Base-by-base conservation (phyloP, 2,113 vertebrate genomes). In the Cairina moschata region DNA sequence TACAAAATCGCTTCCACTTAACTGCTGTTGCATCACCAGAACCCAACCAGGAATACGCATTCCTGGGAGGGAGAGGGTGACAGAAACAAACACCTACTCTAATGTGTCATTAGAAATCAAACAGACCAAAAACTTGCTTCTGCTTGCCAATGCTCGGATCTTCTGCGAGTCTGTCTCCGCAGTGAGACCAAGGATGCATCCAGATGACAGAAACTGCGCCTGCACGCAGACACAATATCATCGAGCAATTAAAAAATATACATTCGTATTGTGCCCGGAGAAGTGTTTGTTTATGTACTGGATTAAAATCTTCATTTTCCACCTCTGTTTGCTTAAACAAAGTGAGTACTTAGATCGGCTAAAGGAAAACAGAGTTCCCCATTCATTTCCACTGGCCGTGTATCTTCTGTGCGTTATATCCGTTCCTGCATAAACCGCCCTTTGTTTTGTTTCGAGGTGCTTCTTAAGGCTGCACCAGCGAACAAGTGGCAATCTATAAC, bases 61-160 rank as follows among this genome's bases (percentile, higher is more conserved):
- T 90, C 83, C 69, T 88, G 73, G 91, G 95, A 94, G 91, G 80
- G 86, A 93, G 90, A 92, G 90, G 88, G 90, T 91, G 94, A 94
- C 92, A 96, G 96, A 95, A 95, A 96, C 92, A 96, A 91, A 93
- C 93, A 96, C 80, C 88, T 95, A 87, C 90, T 95, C 93, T 87
- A 85, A 74, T 94, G 92, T 96, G 86, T 96, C 95, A 95, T 96
- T 96, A 96, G 93, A 96, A 96, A 97, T 97, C 93, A 97, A 91
- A 95, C 91, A 94, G 95, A 93, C 83, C 93, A 94, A 82, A 91
- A 95, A 91, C 66, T 87, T 88, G 87, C 72, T 91, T 87, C 89
- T 94, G 56, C 76, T 71, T 88, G 58, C 93, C 93, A 90, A 54
- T 60, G 73, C 74, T 89, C 73, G 78, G 69, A 84, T 87, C 84